Conservation (phyloP, 2,888 invertebrate genomes). For the Drosophila maculinotata region DNA sequence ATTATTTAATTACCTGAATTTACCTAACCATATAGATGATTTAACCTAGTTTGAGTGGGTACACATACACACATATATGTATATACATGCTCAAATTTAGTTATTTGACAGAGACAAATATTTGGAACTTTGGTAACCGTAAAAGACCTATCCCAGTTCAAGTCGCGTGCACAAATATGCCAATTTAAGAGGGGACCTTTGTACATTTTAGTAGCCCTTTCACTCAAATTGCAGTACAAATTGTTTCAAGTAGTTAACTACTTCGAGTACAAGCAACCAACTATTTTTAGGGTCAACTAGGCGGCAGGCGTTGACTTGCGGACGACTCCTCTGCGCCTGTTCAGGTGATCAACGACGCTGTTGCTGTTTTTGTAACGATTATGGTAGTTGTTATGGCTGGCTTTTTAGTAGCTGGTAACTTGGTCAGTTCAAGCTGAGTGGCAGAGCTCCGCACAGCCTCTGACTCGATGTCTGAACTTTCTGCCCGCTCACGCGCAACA, state of each 20-base stretch:
- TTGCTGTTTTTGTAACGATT: constrained; percentile 7
- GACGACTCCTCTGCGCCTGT: constrained; percentile 9
- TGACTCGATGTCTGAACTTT: constrained; percentile 41
- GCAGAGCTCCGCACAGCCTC: constrained; percentile 10
- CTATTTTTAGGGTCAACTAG: constrained; percentile 57
- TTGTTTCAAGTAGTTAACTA: constrained; percentile 45
- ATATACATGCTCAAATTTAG: no score
- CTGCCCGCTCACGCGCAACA: constrained; percentile 44
- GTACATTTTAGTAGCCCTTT: constrained; percentile 32
- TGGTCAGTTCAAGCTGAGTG: constrained; percentile 39
- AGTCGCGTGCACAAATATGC: background rate
- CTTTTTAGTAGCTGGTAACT: constrained; percentile 3
- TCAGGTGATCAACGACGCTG: constrained; percentile 30
- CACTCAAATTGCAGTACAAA: constrained; percentile 42
- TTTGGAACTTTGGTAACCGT: constrained; percentile 1
- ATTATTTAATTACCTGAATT: no score
- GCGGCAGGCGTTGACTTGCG: constrained; percentile 45
- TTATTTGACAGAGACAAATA: background rate
- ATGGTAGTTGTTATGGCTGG: constrained; percentile 8
- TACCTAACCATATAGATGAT: no score
- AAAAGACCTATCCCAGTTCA: background rate
- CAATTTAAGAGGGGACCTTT: background rate
- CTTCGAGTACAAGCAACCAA: constrained; percentile 23
- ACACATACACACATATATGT: no score
- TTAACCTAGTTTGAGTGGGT: no score